These are phyloP conservation scores for Gallinago stenura DNA, from an alignment of 2,797 vertebrate genomes.

Conservation along the genomic window DNA sequence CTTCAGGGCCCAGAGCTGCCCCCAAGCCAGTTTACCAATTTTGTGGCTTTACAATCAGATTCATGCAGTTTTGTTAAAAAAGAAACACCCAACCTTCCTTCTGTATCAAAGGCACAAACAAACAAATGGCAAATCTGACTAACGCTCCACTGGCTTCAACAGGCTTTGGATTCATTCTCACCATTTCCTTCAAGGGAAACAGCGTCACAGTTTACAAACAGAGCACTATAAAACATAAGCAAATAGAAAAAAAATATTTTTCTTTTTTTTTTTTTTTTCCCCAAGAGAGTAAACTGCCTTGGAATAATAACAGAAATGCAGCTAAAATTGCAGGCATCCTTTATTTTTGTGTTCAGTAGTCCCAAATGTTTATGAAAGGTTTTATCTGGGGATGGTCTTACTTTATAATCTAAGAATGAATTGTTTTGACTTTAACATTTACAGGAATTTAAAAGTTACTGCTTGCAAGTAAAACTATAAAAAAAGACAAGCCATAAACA, in stretches of 20 bases:
- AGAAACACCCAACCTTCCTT: neutral
- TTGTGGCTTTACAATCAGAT: neutral
- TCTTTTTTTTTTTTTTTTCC: too few species aligned
- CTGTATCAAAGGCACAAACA: slow-evolving; percentile 32
- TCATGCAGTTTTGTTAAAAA: neutral
- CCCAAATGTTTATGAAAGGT: neutral
- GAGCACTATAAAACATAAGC: slow-evolving; percentile 26
- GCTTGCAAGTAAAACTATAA: neutral
- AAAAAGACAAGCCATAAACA: slow-evolving; percentile 5
- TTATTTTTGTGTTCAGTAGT: neutral
- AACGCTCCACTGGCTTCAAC: slow-evolving; percentile 18
- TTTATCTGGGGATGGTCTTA: neutral
- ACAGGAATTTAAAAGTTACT: neutral
- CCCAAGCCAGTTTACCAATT: neutral
- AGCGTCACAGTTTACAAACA: slow-evolving; percentile 9
- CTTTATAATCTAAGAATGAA: neutral
- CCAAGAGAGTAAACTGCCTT: neutral
- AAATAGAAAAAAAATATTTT: neutral
- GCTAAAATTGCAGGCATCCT: neutral
- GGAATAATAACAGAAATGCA: slow-evolving; percentile 18
- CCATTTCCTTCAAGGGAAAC: slow-evolving; percentile 17
- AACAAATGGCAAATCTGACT: slow-evolving; percentile 49
- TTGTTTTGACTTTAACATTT: neutral
- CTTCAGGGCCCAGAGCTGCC: neutral
- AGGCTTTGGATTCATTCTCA: slow-evolving; percentile 28